phyloP scores from a whole-genome alignment of 2,113 vertebrate species.

The Ciconia boyciana region DNA sequence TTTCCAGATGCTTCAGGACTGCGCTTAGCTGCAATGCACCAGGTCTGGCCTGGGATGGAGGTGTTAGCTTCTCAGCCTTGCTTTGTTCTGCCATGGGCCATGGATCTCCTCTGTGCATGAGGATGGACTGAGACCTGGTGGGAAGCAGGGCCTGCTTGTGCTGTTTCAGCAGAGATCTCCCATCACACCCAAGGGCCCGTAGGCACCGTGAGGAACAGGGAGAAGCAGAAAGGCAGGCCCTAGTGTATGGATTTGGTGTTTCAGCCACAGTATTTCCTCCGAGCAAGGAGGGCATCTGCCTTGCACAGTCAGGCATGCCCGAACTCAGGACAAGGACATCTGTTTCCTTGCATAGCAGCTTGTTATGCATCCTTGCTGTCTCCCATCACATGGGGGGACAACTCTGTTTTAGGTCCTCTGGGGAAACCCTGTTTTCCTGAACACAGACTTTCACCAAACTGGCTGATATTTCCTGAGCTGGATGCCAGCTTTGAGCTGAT shows the following conservation, averaged over 20 bases:
- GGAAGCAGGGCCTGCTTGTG: neutral
- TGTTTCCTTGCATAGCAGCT: neutral
- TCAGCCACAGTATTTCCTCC: neutral
- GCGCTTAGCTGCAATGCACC: neutral
- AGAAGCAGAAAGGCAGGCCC: neutral
- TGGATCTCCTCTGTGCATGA: neutral
- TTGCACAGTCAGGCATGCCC: neutral
- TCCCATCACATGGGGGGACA: neutral
- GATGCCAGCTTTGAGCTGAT: neutral
- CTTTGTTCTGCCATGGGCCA: neutral
- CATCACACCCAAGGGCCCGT: too few relatives aligned
- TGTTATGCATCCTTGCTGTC: neutral
- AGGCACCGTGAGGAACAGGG: neutral
- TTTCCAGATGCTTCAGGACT: neutral
- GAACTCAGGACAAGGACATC: neutral
- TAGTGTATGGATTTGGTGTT: neutral
- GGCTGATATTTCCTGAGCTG: neutral
- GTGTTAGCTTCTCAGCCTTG: neutral
- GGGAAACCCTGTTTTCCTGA: neutral
- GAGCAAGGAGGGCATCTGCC: neutral
- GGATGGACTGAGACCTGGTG: neutral
- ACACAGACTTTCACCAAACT: neutral
- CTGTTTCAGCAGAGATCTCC: neutral
- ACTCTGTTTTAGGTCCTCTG: neutral
- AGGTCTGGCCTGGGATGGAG: neutral